Evolutionary conservation across 2,888 invertebrate genomes (phyloP).

Genomic region (Eupithecia tripunctaria): DNA sequence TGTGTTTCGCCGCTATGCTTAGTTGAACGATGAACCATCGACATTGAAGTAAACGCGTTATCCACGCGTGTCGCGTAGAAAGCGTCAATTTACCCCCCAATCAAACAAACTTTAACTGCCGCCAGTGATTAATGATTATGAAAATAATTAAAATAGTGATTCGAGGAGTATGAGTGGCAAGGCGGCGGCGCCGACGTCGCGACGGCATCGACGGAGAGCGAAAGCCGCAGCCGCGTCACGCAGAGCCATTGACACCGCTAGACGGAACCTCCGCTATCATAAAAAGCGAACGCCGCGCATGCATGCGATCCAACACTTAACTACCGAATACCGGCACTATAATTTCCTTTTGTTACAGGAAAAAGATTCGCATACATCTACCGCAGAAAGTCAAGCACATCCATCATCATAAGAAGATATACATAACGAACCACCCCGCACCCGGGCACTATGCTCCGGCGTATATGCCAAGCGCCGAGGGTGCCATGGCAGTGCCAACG

Average conservation of each 20-base stretch:
- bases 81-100: slow-evolving; percentile 59
- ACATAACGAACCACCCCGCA: slow-evolving; percentile 80
- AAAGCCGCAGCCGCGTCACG: slow-evolving; percentile 74
- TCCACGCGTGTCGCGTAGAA: slow-evolving; percentile 60
- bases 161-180: slow-evolving; percentile 54
- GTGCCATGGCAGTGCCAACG: slow-evolving; percentile 70
- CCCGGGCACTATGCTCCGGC: slow-evolving; percentile 79
- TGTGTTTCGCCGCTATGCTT: slow-evolving; percentile 67
- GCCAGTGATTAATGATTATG: slow-evolving; percentile 53
- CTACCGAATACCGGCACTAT: slow-evolving; percentile 58
- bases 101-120: slow-evolving; percentile 42
- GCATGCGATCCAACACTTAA: slow-evolving; percentile 66
- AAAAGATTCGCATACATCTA: slow-evolving; percentile 84
- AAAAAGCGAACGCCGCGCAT: slow-evolving; percentile 57
- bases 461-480: slow-evolving; percentile 74
- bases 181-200: slow-evolving; percentile 55
- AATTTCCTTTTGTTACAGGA: slow-evolving; percentile 77
- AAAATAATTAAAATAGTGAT: slow-evolving; percentile 52
- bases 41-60: slow-evolving; percentile 57
- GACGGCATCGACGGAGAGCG: slow-evolving; percentile 59
- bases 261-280: slow-evolving; percentile 64
- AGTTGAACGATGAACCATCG: slow-evolving; percentile 55
- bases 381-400: slow-evolving; percentile 84
- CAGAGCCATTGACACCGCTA: slow-evolving; percentile 70
- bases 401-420: slow-evolving; percentile 83